Evolutionary conservation across 2,113 vertebrate species (phyloP).

Genomic region (Syngnathoides biaculeatus): DNA sequence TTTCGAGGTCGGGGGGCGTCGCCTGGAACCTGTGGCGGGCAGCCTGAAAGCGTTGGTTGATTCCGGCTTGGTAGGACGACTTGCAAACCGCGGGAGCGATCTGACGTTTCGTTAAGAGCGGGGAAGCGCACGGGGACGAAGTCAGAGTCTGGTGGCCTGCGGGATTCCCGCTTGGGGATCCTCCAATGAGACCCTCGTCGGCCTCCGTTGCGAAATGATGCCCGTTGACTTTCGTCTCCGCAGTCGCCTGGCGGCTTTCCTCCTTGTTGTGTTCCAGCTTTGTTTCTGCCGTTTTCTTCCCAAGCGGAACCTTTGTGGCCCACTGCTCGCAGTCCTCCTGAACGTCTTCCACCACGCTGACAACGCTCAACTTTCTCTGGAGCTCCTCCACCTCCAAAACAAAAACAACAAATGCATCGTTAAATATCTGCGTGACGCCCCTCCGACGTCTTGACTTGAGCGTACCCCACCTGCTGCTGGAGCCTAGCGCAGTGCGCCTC

Average conservation of each 20-base stretch:
- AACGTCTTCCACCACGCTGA: background rate
- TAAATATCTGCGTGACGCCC: background rate
- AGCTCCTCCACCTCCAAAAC: conserved; percentile 77
- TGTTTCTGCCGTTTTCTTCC: conserved; percentile 43
- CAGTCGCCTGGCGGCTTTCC: conserved; percentile 12
- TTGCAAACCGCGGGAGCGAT: conserved; percentile 71
- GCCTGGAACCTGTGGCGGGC: conserved; percentile 91
- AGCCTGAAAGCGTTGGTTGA: conserved; percentile 94
- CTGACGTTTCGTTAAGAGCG: conserved; percentile 71
- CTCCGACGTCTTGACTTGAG: background rate
- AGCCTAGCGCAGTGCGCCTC: conserved; percentile 84
- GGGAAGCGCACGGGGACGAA: conserved; percentile 80
- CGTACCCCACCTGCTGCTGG: conserved; percentile 77
- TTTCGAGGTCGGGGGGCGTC: conserved; percentile 36
- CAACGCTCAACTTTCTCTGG: conserved; percentile 68
- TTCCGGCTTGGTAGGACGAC: conserved; percentile 91
- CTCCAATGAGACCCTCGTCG: conserved; percentile 7
- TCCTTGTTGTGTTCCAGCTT: conserved; percentile 23
- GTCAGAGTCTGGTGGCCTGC: conserved; percentile 34
- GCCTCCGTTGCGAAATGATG: conserved; percentile 55
- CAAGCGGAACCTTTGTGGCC: conserved; percentile 29
- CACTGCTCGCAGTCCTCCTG: conserved; percentile 32
- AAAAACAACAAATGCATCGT: no score
- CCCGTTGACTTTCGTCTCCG: conserved; percentile 73
- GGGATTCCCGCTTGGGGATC: conserved; percentile 45